Evolutionary conservation across 1,140 invertebrate species (phyloP).

Genomic region (Sycophaga agraensis): DNA sequence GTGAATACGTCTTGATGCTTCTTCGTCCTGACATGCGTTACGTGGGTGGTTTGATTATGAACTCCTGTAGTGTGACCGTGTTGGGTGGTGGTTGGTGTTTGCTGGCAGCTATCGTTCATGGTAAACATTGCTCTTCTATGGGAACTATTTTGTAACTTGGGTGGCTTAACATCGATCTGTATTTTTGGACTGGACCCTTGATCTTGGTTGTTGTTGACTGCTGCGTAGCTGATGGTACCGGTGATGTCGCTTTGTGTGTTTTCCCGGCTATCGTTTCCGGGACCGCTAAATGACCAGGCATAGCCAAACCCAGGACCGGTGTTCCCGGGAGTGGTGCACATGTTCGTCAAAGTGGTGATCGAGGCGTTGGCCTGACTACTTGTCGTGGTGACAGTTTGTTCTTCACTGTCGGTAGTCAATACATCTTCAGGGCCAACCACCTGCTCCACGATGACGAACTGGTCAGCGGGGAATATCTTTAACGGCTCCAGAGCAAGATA

Average conservation of each 20-base stretch:
- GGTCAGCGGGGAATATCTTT: conserved; percentile 56
- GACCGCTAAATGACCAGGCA: conserved; percentile 54
- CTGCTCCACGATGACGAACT: conserved; percentile 55
- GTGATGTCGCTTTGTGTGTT: conserved; percentile 49
- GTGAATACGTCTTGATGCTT: conserved; percentile 53
- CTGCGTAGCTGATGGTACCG: conserved; percentile 52
- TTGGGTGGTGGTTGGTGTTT: conserved; percentile 51
- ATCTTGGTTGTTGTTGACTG: conserved; percentile 56
- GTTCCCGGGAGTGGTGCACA: conserved; percentile 56
- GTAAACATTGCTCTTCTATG: conserved; percentile 51
- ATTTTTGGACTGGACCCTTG: conserved; percentile 56
- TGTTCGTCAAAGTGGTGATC: conserved; percentile 50
- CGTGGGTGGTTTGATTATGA: conserved; percentile 53
- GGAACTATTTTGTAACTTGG: conserved; percentile 32
- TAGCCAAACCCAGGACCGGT: conserved; percentile 55
- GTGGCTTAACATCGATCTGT: conserved; percentile 53
- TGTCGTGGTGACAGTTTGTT: conserved; percentile 36
- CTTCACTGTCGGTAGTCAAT: conserved; percentile 48
- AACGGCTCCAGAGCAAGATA: conserved; percentile 51
- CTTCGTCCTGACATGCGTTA: conserved; percentile 48
- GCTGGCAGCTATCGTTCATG: conserved; percentile 54
- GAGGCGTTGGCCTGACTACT: conserved; percentile 44
- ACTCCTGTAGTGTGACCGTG: conserved; percentile 50
- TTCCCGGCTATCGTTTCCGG: conserved; percentile 49
- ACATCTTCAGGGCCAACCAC: conserved; percentile 51